A percentile compares a stretch with the other conserved stretches of the same genome.
phyloP scores from a whole-genome alignment of 92 coral and sea anemone genomes.

The Muricea muricata region DNA sequence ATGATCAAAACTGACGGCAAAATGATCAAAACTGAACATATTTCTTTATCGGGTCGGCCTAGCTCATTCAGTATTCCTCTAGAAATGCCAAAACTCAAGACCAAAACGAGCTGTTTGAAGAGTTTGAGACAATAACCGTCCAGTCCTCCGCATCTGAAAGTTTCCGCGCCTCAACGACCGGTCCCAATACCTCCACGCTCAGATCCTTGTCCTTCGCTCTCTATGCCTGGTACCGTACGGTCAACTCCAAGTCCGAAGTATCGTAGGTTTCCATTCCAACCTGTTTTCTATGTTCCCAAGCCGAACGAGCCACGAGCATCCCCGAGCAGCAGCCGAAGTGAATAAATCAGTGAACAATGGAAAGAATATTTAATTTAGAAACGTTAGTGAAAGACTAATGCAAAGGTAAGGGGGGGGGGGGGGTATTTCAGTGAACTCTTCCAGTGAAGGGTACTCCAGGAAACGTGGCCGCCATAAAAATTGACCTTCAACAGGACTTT shows the following conservation, averaged over 20 bases:
- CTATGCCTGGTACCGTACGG: background rate
- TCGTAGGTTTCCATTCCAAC: constrained; percentile 67
- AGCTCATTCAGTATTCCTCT: constrained; percentile 28
- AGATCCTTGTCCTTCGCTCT: background rate
- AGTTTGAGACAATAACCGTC: background rate
- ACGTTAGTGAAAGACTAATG: too few relatives aligned
- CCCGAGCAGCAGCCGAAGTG: background rate
- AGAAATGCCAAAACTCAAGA: background rate
- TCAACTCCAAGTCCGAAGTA: constrained; percentile 51
- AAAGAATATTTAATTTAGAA: background rate
- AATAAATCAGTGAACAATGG: constrained; percentile 15
- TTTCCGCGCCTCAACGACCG: background rate
- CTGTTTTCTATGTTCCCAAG: constrained; percentile 64
- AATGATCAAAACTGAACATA: background rate
- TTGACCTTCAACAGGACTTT: too few relatives aligned
- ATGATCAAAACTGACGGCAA: too few relatives aligned
- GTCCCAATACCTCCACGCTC: background rate
- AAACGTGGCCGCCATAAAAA: too few relatives aligned
- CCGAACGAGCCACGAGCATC: constrained; percentile 1
- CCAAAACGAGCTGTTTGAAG: constrained; percentile 4
- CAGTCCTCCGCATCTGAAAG: background rate
- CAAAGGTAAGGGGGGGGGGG: too few relatives aligned
- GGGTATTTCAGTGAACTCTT: too few relatives aligned
- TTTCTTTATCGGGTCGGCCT: background rate
- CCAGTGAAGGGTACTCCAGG: too few relatives aligned